Percentiles rank a stretch among this genome's conserved stretches.
phyloP scores from a whole-genome alignment of 1,140 invertebrate species.

The Drosophila obscura region DNA sequence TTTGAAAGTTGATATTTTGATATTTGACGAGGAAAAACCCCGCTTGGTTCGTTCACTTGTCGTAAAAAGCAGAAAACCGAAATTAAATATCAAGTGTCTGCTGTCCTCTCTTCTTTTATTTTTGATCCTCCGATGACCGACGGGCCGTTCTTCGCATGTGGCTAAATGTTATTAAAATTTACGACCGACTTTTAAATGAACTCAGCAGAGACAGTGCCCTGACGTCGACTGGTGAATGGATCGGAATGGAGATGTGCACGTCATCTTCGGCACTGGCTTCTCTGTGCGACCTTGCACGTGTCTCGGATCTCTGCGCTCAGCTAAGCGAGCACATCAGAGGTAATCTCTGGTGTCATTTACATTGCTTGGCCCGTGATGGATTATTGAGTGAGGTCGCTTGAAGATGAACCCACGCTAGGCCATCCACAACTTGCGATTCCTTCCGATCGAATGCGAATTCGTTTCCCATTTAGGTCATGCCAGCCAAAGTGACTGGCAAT shows the following conservation, averaged over 20 bases:
- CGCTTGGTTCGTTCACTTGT: slow-evolving; percentile 46
- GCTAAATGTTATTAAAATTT: slow-evolving; percentile 63
- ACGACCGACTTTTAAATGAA: slow-evolving; percentile 48
- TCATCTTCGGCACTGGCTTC: slow-evolving; percentile 16
- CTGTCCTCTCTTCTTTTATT: slow-evolving; percentile 6
- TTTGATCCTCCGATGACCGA: not conserved
- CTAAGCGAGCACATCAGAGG: not conserved
- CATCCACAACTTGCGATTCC: slow-evolving; percentile 1
- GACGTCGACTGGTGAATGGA: slow-evolving; percentile 26
- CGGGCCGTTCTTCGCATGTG: slow-evolving; percentile 33
- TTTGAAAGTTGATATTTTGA: slow-evolving; percentile 75
- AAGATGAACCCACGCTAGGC: not conserved
- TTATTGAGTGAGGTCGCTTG: slow-evolving; percentile 6
- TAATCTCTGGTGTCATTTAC: slow-evolving; percentile 22
- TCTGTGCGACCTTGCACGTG: slow-evolving; percentile 43
- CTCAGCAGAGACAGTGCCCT: slow-evolving; percentile 3
- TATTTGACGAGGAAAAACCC: slow-evolving; percentile 69
- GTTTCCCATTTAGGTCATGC: slow-evolving; percentile 37
- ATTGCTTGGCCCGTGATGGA: slow-evolving; percentile 24
- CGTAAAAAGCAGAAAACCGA: slow-evolving; percentile 36
- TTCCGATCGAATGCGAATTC: slow-evolving; percentile 25
- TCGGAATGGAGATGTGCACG: slow-evolving; percentile 23
- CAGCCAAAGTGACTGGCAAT: slow-evolving; percentile 21
- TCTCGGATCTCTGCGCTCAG: slow-evolving; percentile 19
- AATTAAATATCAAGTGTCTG: slow-evolving; percentile 49